Conservation (phyloP, 2,888 invertebrate species). For the Pantelozetes paolii region DNA sequence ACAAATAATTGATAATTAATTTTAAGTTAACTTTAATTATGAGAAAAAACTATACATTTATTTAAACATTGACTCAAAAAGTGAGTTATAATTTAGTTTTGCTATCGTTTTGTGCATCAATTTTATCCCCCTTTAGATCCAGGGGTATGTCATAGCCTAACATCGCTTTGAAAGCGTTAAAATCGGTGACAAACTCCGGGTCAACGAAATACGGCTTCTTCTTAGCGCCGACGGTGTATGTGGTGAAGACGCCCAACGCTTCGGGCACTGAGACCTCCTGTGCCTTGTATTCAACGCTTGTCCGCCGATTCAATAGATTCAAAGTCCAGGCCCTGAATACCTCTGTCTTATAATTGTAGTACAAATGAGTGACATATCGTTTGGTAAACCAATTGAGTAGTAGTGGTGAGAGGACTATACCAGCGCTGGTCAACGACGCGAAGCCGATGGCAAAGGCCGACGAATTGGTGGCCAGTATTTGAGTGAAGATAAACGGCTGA, state of each 20-base stretch:
- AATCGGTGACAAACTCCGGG: slow-evolving; percentile 39
- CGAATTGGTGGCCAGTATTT: slow-evolving; percentile 21
- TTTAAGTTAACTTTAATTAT: no score
- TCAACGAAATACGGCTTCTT: slow-evolving; percentile 38
- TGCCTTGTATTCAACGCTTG: slow-evolving; percentile 9
- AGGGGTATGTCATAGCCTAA: slow-evolving; percentile 39
- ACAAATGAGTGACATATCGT: slow-evolving; percentile 42
- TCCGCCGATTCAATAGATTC: slow-evolving; percentile 31
- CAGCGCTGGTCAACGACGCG: slow-evolving; percentile 21
- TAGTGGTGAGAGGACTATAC: slow-evolving; percentile 38
- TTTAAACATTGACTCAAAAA: no score
- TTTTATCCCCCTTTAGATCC: slow-evolving; percentile 24
- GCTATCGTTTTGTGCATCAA: neutral
- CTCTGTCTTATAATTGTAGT: slow-evolving; percentile 32
- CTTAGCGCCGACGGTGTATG: slow-evolving; percentile 33
- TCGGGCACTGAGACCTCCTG: slow-evolving; percentile 36
- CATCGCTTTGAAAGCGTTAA: slow-evolving; percentile 39
- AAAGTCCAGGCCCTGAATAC: slow-evolving; percentile 38
- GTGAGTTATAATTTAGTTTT: slow-evolving; percentile 17
- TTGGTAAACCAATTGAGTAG: slow-evolving; percentile 40
- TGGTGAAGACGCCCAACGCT: slow-evolving; percentile 39
- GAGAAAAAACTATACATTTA: no score
- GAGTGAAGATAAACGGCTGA: slow-evolving; percentile 36
- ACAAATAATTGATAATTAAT: neutral
- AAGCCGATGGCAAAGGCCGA: slow-evolving; percentile 38